These are phyloP conservation scores for Echinarachnius parma DNA, from an alignment of 53 echinoderm and acorn worm genomes.

Conservation along the genomic window DNA sequence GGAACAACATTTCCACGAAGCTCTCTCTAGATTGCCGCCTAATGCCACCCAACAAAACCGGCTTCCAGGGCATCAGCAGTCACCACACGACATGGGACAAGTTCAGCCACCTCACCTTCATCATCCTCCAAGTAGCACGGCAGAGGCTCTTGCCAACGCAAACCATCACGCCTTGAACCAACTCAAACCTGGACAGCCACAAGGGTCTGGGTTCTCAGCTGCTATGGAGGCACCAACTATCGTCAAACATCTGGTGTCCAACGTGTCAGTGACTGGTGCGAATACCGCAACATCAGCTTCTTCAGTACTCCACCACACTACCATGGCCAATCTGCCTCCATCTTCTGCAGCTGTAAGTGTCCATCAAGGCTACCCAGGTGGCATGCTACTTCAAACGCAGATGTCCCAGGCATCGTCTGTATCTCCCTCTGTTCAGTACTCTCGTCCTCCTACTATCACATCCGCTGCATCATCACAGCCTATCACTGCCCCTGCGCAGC, in stretches of 20 bases:
- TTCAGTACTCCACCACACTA: conserved; percentile 22
- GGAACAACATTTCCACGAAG: conserved; percentile 56
- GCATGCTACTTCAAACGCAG: conserved; percentile 21
- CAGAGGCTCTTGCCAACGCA: conserved; percentile 22
- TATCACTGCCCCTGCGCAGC: no score
- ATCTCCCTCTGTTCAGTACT: conserved; percentile 42
- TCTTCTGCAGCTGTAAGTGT: conserved; percentile 8
- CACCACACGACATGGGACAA: conserved; percentile 21
- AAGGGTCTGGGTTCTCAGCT: conserved; percentile 18
- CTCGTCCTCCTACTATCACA: conserved; percentile 37
- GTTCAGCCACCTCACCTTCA: conserved; percentile 27
- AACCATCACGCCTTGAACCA: conserved; percentile 30
- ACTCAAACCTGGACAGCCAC: conserved; percentile 8
- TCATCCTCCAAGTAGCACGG: conserved; percentile 21
- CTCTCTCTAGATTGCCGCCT: conserved; percentile 39
- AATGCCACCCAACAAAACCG: conserved; percentile 30
- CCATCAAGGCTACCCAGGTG: conserved; percentile 22
- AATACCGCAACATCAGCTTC: conserved; percentile 43
- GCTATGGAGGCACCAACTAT: conserved; percentile 60
- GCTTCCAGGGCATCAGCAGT: conserved; percentile 42
- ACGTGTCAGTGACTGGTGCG: conserved; percentile 29
- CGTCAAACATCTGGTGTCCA: conserved; percentile 48
- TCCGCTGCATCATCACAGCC: conserved; percentile 55
- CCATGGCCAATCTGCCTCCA: conserved; percentile 32
- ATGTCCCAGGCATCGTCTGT: conserved; percentile 42